Conservation (phyloP, 2,797 vertebrate genomes). For the Crocodylus rhombifer region DNA sequence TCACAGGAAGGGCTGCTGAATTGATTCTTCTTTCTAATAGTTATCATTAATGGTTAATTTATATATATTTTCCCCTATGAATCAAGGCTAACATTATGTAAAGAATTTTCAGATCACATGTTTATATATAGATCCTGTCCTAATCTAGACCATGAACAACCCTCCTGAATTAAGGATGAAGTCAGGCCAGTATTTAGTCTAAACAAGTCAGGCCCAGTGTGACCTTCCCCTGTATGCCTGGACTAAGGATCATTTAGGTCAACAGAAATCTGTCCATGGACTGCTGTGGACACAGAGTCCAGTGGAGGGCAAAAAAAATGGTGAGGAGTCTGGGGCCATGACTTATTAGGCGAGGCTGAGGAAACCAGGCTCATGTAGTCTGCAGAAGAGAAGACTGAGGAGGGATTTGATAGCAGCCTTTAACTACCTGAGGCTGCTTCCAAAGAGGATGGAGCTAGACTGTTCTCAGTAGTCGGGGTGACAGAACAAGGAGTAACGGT, state of each 20-base stretch:
- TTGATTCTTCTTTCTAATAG: neutral
- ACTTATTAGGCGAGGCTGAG: too few relatives aligned
- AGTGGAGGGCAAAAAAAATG: too few relatives aligned
- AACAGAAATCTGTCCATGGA: neutral
- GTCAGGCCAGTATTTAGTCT: neutral
- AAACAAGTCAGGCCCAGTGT: neutral
- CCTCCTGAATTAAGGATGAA: neutral
- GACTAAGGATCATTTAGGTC: neutral
- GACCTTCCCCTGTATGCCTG: neutral
- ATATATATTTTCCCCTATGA: neutral
- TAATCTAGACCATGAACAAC: neutral
- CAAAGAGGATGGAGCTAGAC: too few relatives aligned
- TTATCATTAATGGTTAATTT: neutral
- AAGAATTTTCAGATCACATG: constrained; percentile 4
- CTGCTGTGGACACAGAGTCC: neutral
- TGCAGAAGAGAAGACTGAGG: too few relatives aligned
- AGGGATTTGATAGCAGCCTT: too few relatives aligned
- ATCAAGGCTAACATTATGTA: neutral
- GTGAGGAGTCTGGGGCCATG: too few relatives aligned
- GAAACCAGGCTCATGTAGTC: too few relatives aligned
- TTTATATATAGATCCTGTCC: neutral
- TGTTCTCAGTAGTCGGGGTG: too few relatives aligned
- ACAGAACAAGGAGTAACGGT: too few relatives aligned
- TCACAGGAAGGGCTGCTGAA: neutral
- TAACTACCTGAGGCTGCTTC: too few relatives aligned